Evolutionary conservation across 92 coral and sea anemone genomes (phyloP).

Genomic region (Zoanthus solanderi): DNA sequence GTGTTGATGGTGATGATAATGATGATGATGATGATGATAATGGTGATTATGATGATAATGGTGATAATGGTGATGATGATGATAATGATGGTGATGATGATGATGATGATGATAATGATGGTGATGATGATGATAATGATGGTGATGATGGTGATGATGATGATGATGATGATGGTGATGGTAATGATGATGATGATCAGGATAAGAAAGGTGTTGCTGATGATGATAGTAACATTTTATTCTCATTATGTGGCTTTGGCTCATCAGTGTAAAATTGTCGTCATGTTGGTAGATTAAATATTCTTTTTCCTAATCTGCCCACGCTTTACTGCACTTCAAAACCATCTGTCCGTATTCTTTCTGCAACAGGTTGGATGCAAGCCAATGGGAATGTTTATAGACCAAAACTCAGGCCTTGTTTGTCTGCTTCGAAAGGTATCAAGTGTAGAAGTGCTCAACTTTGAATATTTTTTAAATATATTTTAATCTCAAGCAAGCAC

Average conservation of each 20-base stretch:
- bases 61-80: too few species aligned
- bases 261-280: not conserved
- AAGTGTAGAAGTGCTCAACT: too few species aligned
- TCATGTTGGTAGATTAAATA: not conserved
- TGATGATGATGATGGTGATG: too few species aligned
- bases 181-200: not conserved
- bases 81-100: too few species aligned
- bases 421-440: conserved; percentile 83
- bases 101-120: too few species aligned
- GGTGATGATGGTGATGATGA: too few species aligned
- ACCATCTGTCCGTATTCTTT: not conserved
- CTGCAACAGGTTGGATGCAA: conserved; percentile 77
- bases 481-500: too few species aligned
- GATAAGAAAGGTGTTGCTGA: not conserved
- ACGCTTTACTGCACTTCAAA: not conserved
- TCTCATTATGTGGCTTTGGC: not conserved
- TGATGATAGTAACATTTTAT: not conserved
- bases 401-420: conserved; percentile 79
- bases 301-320: not conserved
- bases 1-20: too few species aligned
- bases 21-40: too few species aligned
- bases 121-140: too few species aligned
- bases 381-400: conserved; percentile 90
- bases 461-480: too few species aligned
- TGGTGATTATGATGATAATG: too few species aligned